Percentiles rank a stretch among this genome's conserved stretches.
Conservation (phyloP, 2,888 invertebrate genomes). For the Ormia ochracea region DNA sequence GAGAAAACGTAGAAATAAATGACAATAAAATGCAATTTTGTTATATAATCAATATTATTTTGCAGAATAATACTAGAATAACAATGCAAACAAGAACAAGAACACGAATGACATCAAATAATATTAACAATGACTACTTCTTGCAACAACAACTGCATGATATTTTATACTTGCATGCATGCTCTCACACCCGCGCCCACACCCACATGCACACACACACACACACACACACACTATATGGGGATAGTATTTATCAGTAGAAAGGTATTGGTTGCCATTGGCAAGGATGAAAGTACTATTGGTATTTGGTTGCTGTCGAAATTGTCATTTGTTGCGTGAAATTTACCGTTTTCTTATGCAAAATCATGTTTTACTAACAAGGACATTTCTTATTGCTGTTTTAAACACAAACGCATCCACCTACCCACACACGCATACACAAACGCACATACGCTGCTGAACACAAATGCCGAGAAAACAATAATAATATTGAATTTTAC, state of each 20-base stretch:
- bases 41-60: slow-evolving; percentile 59
- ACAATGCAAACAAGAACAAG: slow-evolving; percentile 14
- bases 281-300: slow-evolving; percentile 16
- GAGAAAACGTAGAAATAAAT: slow-evolving; percentile 9
- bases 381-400: slow-evolving; percentile 37
- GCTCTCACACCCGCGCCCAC: background rate
- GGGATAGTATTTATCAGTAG: background rate
- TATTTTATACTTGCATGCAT: too few species aligned
- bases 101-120: slow-evolving; percentile 4
- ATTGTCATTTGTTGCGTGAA: slow-evolving; percentile 68
- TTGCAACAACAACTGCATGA: slow-evolving; percentile 26
- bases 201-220: slow-evolving; percentile 16
- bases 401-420: background rate
- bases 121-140: slow-evolving; percentile 35
- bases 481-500: slow-evolving; percentile 46
- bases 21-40: slow-evolving; percentile 59
- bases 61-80: slow-evolving; percentile 20
- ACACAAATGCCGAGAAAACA: background rate
- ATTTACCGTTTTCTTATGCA: slow-evolving; percentile 72
- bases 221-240: background rate
- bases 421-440: background rate
- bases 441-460: background rate
- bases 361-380: slow-evolving; percentile 60
- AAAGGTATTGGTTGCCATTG: background rate
- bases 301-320: slow-evolving; percentile 66